phyloP scores from a whole-genome alignment of 2,888 invertebrate genomes.

The Celastrina argiolus region DNA sequence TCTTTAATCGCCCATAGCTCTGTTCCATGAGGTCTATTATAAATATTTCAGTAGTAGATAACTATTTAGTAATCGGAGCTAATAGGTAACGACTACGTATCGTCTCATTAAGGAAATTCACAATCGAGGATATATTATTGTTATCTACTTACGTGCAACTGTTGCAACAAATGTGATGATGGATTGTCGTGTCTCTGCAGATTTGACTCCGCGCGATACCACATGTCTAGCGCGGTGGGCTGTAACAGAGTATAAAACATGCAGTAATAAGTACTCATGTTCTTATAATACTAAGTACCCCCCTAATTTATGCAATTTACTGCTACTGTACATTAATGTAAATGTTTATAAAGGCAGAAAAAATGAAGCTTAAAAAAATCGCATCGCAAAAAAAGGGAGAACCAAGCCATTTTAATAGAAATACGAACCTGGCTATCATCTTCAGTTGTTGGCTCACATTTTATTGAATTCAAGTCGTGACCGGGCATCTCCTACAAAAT shows the following conservation, averaged over 20 bases:
- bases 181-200: conserved; percentile 38
- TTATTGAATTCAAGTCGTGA: conserved; percentile 50
- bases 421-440: conserved; percentile 42
- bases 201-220: conserved; percentile 35
- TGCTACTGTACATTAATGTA: too few relatives aligned
- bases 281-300: too few relatives aligned
- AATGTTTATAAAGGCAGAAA: too few relatives aligned
- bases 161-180: conserved; percentile 44
- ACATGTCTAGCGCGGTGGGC: conserved; percentile 32
- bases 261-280: neutral
- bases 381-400: neutral
- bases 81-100: neutral
- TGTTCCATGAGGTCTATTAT: too few relatives aligned
- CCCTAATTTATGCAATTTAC: too few relatives aligned
- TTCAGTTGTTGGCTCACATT: conserved; percentile 62
- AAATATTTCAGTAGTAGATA: too few relatives aligned
- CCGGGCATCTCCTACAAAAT: conserved; percentile 60
- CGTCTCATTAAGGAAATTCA: neutral
- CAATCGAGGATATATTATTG: neutral
- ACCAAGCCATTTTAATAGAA: too few relatives aligned
- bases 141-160: conserved; percentile 45
- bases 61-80: too few relatives aligned
- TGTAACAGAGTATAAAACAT: neutral
- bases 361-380: too few relatives aligned
- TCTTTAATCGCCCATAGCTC: too few relatives aligned